Evolutionary conservation across 2,797 vertebrate genomes (phyloP), one percentile per base, ranked within the genome.

Genomic region (Vespertilio murinus): DNA sequence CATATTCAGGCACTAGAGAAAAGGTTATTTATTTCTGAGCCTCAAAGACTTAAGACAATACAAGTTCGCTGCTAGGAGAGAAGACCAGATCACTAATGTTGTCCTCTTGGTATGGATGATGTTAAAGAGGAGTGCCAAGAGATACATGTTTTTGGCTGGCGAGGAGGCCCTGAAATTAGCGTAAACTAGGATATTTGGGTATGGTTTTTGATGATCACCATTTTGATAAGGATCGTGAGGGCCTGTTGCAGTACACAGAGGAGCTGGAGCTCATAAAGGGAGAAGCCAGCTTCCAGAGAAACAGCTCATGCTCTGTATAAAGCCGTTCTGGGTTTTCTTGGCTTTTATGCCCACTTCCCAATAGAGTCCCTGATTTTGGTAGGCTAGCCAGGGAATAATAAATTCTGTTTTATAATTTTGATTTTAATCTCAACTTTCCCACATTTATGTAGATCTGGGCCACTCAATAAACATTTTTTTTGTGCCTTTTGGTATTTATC

Each of bases 11-110:
- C 79, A 64, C 45, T 77, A 64, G 40, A 77, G 11, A 79, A 77
- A 93, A 86, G 59, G 77, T 93, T 87, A 84, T 91, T 93, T 91
- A 52, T 91, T 92, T 75, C 71, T 70, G 45, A 90, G 95, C 83
- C 49, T 30, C 54, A 77, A 91, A 94, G 89, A 75, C 54, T 83
- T 35, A 85, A 52, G 65, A 35, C 47, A 78, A 94, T 90, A 45
- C 40, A 47, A 77, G 74, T 75, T 94, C 88, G 86, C 10, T 79
- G 61, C 38, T 74, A 16, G 45, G 8, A 71, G 33, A 80, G 16
- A 38, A 90, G 67, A 45, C 17, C 42, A 40, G 56, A 59, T 22
- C 45, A 52, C 1, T 54, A 9, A 54, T 49, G 33, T 2, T 8
- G 4, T 13, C 23, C 25, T 75, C 59, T 49, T 38, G 28, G 61